Conservation (phyloP, 1,140 invertebrate genomes). For the Hylaeus anthracinus region DNA sequence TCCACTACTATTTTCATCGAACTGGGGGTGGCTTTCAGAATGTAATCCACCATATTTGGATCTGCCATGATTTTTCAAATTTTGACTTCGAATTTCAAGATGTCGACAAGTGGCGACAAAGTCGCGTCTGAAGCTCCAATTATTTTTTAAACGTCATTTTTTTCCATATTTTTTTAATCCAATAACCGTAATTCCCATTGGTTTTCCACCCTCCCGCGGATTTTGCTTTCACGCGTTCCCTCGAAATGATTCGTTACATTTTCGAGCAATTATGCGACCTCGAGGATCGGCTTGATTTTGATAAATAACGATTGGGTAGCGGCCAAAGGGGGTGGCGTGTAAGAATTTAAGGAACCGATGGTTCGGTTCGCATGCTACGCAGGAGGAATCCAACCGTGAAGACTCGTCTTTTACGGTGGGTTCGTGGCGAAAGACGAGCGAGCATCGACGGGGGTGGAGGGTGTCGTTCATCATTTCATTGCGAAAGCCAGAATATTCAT, state of each 20-base stretch:
- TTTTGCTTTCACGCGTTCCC: background rate
- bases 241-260: constrained; percentile 37
- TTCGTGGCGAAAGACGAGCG: constrained; percentile 29
- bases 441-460: constrained; percentile 53
- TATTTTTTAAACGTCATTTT: background rate
- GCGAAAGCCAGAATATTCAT: constrained; percentile 77
- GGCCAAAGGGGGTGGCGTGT: constrained; percentile 31
- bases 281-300: constrained; percentile 72
- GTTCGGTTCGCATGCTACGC: constrained; percentile 71
- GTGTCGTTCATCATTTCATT: constrained; percentile 77
- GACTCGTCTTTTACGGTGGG: constrained; percentile 61
- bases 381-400: constrained; percentile 68
- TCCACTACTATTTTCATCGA: too few species aligned
- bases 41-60: too few species aligned
- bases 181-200: background rate
- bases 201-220: background rate
- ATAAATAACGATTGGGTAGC: constrained; percentile 67
- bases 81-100: too few species aligned
- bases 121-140: background rate
- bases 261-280: constrained; percentile 54
- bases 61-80: too few species aligned
- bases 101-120: too few species aligned
- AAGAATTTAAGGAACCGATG: constrained; percentile 79
- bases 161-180: too few species aligned
- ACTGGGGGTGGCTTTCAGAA: too few species aligned